Percentiles rank a stretch among this genome's conserved stretches.
phyloP scores from a whole-genome alignment of 2,888 invertebrate genomes.

The Gandaritis pyraliata region DNA sequence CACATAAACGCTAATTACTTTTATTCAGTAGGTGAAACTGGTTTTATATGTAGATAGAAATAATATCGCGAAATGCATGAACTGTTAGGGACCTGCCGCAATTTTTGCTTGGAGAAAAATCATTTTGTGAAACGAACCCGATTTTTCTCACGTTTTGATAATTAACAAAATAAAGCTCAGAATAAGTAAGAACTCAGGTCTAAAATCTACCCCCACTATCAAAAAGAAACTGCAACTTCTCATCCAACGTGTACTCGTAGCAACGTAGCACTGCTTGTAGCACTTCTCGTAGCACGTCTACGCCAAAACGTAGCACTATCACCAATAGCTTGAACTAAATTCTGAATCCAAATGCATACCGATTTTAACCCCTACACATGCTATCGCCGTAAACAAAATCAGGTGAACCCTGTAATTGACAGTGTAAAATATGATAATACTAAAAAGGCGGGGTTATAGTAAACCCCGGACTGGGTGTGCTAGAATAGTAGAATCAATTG shows the following conservation, averaged over 20 bases:
- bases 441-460: constrained; percentile 59
- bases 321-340: too few species aligned
- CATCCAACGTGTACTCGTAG: too few species aligned
- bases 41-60: constrained; percentile 20
- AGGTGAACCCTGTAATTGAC: constrained; percentile 62
- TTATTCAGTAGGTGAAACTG: constrained; percentile 27
- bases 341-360: constrained; percentile 9
- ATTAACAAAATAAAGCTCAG: too few species aligned
- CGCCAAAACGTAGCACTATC: not conserved
- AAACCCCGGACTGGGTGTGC: constrained; percentile 60
- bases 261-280: not conserved
- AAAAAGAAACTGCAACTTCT: too few species aligned
- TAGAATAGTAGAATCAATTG: constrained; percentile 72
- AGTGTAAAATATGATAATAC: constrained; percentile 73
- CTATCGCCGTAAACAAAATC: constrained; percentile 41
- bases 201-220: too few species aligned
- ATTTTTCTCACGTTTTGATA: too few species aligned
- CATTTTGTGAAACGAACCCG: too few species aligned
- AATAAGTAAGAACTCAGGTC: too few species aligned
- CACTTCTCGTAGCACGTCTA: constrained; percentile 1
- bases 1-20: constrained; percentile 32
- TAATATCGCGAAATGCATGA: not conserved
- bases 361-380: too few species aligned
- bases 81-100: too few species aligned
- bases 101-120: too few species aligned